phyloP scores from a whole-genome alignment of 2,113 vertebrate species.

The Herpetotheres cachinnans region DNA sequence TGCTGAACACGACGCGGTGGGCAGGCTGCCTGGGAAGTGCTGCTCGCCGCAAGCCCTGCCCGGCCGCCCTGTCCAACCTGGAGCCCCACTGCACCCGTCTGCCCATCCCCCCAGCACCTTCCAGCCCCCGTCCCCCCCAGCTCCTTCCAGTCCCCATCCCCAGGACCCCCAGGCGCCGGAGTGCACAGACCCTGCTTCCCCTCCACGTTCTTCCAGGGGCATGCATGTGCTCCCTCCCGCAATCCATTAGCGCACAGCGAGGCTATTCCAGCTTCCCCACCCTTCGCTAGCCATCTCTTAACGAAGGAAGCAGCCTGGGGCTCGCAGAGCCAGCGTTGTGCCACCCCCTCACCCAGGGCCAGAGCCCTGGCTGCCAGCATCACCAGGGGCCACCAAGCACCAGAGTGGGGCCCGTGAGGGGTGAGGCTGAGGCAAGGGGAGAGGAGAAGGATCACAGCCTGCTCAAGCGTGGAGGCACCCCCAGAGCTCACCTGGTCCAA shows the following conservation, averaged over 20 bases:
- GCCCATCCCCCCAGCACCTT: too few species aligned
- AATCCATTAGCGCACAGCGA: rapidly evolving
- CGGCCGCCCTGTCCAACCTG: background rate
- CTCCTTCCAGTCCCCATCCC: background rate
- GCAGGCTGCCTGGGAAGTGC: background rate
- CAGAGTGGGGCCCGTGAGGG: rapidly evolving
- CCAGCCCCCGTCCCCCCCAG: too few species aligned
- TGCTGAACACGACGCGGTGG: background rate
- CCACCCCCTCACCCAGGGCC: rapidly evolving
- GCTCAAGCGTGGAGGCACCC: background rate
- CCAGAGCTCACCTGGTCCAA: background rate
- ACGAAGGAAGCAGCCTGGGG: background rate
- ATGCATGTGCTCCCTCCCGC: background rate
- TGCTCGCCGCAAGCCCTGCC: background rate
- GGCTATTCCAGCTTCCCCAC: background rate
- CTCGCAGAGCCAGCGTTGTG: background rate
- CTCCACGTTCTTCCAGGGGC: background rate
- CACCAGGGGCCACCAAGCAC: too few species aligned
- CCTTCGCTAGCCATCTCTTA: background rate
- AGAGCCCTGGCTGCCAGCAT: background rate
- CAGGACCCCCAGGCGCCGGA: background rate
- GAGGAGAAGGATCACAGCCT: background rate
- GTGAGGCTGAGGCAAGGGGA: background rate
- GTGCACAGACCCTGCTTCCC: background rate
- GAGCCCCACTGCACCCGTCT: too few species aligned